Conservation (phyloP, 1,140 invertebrate species). For the Saxidomus purpurata region DNA sequence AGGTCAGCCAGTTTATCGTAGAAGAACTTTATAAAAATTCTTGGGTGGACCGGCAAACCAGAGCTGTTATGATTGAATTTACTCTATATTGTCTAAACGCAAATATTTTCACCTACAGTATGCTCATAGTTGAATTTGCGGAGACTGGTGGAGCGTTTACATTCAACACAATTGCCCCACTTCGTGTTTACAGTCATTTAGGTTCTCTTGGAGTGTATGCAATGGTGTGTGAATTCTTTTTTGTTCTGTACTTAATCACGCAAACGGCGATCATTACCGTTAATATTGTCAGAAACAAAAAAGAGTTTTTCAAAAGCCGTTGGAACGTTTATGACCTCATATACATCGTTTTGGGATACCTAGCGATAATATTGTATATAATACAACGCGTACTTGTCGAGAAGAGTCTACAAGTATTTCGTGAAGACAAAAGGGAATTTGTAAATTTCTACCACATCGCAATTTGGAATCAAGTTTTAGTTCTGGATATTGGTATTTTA, state of each 20-base stretch:
- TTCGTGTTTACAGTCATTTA: constrained; percentile 49
- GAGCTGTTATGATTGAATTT: constrained; percentile 87
- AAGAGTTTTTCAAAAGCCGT: constrained; percentile 48
- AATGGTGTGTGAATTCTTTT: constrained; percentile 53
- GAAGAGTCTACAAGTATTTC: constrained; percentile 51
- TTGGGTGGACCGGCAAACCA: constrained; percentile 87
- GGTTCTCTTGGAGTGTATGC: constrained; percentile 41
- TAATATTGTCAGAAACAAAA: constrained; percentile 26
- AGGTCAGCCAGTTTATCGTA: constrained; percentile 65
- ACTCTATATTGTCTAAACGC: constrained; percentile 87
- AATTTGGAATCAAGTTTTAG: constrained; percentile 63
- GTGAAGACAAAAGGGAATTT: constrained; percentile 55
- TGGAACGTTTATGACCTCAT: constrained; percentile 67
- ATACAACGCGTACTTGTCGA: neutral
- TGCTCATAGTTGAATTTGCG: constrained; percentile 83
- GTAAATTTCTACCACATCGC: constrained; percentile 71
- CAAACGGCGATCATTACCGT: constrained; percentile 5
- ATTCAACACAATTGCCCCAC: constrained; percentile 50
- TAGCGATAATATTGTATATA: constrained; percentile 34
- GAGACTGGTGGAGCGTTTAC: constrained; percentile 84
- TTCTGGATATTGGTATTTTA: constrained; percentile 54
- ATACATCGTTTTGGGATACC: neutral
- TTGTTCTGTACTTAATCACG: constrained; percentile 45
- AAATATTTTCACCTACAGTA: constrained; percentile 71
- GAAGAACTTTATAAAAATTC: constrained; percentile 78